Base-by-base conservation (phyloP, 2,888 invertebrate species). In the Hydropsyche betteni region DNA sequence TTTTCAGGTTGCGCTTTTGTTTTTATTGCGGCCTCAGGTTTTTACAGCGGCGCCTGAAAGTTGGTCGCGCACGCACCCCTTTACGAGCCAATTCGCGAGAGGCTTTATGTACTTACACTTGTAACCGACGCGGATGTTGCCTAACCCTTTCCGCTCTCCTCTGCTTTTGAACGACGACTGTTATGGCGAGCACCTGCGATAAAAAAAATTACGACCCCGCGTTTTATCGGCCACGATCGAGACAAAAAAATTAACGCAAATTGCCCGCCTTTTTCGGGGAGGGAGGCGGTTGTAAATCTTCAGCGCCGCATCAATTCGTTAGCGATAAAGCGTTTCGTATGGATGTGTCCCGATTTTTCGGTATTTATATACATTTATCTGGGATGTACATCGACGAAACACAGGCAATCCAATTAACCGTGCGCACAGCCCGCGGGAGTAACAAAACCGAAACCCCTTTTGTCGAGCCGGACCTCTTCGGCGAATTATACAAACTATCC, bases 321-420 rank as follows among this genome's bases (percentile, higher is more conserved):
- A 24, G 24, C 24, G 24, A 24, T 24, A 24, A 24, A 24, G 24
- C 24, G 24, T 24, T 24, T 24, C 24, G 24, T 24, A 24, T 24
- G 24, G 24, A 24, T 24, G 24, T 24, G 24, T 24, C 24, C 24
- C 24, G 24, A 24, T 24, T 24, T 24, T 24, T 24, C n/a, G 24
- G 55, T 55, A n/a, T 8, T 6, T 14, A 3, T 5, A 14, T 38
- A 38, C 58, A 61, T 72, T 58, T 72, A 72, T 72, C 72, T 36
- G 5, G 38, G 36, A 64, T 38, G 24, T 14, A 38, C n/a, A 58
- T 58, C 72, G 58, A 72, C 55, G 58, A 72, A 58, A 61, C 72
- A 72, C 14, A 36, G 50, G 72, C 55, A 72, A 72, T 72, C 72
- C 72, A 72, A 72, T 72, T 72, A 72, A 72, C 72, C 72, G 72